Conservation (phyloP, 2,113 vertebrate species). For the Grallaria varia region DNA sequence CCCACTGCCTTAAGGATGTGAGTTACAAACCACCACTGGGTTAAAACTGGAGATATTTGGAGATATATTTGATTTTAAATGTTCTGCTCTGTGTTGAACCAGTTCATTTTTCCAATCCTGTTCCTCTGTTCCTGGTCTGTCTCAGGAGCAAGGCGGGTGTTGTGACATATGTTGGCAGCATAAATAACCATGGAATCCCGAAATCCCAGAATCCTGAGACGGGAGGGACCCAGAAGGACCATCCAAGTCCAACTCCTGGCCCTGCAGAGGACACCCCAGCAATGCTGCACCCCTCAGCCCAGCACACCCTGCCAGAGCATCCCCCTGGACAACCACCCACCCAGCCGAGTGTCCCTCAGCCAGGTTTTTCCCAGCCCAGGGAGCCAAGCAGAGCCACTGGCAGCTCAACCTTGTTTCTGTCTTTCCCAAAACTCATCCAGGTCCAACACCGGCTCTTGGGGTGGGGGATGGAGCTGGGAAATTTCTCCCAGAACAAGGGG, state of each 20-base stretch:
- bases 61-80: not conserved
- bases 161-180: too few species aligned
- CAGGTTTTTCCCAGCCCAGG: not conserved
- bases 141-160: not conserved
- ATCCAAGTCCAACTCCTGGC: not conserved
- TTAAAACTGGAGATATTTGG: not conserved
- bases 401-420: not conserved
- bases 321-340: too few species aligned
- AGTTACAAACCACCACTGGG: rapidly evolving
- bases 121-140: not conserved
- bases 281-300: not conserved
- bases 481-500: not conserved
- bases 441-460: not conserved
- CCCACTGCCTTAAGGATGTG: not conserved
- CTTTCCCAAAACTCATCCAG: not conserved
- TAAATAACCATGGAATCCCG: not conserved
- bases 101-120: not conserved
- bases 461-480: not conserved
- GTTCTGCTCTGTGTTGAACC: not conserved
- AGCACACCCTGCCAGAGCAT: not conserved
- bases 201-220: not conserved
- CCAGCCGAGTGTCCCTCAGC: not conserved
- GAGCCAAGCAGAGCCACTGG: not conserved
- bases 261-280: not conserved
- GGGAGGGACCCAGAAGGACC: not conserved